These are phyloP conservation scores for Cranoglanis bouderius DNA, from an alignment of 2,113 vertebrate genomes.

Conservation along the genomic window DNA sequence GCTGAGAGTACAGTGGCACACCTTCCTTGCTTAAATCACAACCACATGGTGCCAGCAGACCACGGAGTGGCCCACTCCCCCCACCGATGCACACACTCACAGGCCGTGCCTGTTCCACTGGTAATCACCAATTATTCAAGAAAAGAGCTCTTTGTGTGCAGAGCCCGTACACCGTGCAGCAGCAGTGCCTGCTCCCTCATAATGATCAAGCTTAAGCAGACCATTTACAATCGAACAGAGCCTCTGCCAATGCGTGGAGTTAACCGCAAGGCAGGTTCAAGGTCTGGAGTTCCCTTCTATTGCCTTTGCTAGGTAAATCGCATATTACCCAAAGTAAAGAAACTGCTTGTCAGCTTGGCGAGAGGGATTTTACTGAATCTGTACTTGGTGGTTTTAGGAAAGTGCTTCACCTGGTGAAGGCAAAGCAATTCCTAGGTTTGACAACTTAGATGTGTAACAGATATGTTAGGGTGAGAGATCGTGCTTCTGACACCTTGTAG, in stretches of 20 bases:
- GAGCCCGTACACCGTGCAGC: constrained; percentile 21
- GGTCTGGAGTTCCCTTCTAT: constrained; percentile 13
- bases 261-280: constrained; percentile 29
- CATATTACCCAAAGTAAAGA: constrained; percentile 33
- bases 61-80: constrained; percentile 34
- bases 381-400: neutral
- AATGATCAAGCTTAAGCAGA: constrained; percentile 47
- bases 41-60: constrained; percentile 61
- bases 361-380: neutral
- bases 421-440: constrained; percentile 31
- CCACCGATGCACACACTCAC: constrained; percentile 35
- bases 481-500: constrained; percentile 20
- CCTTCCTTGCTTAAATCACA: constrained; percentile 67
- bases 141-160: constrained; percentile 53
- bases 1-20: constrained; percentile 65
- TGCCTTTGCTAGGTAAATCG: neutral
- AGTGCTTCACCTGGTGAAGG: constrained; percentile 1
- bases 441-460: constrained; percentile 39
- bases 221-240: constrained; percentile 42
- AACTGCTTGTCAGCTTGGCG: constrained; percentile 10
- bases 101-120: constrained; percentile 40
- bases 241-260: constrained; percentile 26
- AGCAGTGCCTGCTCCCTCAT: constrained; percentile 43
- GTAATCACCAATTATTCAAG: constrained; percentile 56
- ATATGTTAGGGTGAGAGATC: constrained; percentile 19